Base-by-base conservation (phyloP, 1,140 invertebrate species). In the Radopholus similis region DNA sequence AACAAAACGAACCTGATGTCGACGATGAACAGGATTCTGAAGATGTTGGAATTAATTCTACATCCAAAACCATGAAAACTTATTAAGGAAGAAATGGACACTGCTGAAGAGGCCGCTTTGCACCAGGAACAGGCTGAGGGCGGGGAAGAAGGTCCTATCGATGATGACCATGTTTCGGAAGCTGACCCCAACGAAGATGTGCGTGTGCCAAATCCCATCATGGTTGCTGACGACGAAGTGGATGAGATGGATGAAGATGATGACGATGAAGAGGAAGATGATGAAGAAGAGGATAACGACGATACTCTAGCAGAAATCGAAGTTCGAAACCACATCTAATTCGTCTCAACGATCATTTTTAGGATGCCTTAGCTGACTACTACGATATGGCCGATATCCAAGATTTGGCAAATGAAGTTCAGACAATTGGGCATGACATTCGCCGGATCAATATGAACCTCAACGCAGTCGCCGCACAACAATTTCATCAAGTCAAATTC, bases 171-270 rank as follows among this genome's bases (percentile, higher is more conserved):
- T 49, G 63, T 58, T 38, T 32, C 47, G 4, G 58, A 21, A 1
- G 66, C 51, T 15, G 66, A 69, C 6, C n/a, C 28, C 18, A 55
- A 54, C 32, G 68, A 70, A 67, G 30, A 32, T 51, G 56, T 56
- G 32, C 38, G 35, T 21, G 40, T 55, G 15, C 32, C 34, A 28
- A 34, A 15, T 62, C 40, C 18, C 38, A 30, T 64, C 26, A n/a
- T 62, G n/a, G 63, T 26, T 21, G 63, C 32, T 42, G 37, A 44
- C 21, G 57, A 62, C 28, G 71, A 74, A 2, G 51, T 72, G 23
- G 68, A 74, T 11, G 62, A 76, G 6, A 64, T 70, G 18, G 73
- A 73, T n/a, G 72, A 65, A 4, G 74, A 53, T 21, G 66, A 71
- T 13, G 59, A 57, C 8, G 67, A 68, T 2, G 74, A 74, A n/a